Conservation (phyloP, 2,888 invertebrate species). For the Hypsopygia costalis region DNA sequence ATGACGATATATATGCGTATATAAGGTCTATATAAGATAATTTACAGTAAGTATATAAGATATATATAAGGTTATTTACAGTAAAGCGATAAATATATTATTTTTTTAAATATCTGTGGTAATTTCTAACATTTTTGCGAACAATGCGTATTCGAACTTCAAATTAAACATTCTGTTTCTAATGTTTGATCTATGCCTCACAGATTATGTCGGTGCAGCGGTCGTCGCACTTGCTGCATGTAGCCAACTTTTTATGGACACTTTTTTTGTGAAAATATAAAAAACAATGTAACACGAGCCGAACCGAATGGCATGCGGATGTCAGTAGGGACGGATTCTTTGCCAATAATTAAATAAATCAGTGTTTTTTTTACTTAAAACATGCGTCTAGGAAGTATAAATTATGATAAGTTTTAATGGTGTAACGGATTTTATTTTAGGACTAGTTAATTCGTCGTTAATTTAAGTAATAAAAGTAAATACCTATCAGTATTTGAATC, state of each 20-base stretch:
- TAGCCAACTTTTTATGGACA: slow-evolving; percentile 52
- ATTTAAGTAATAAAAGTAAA: no score
- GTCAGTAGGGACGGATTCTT: slow-evolving; percentile 34
- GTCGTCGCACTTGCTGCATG: slow-evolving; percentile 58
- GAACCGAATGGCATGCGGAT: slow-evolving; percentile 66
- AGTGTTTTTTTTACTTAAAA: slow-evolving; percentile 26
- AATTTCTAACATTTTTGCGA: no score
- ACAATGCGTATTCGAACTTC: no score
- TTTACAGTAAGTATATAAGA: no score
- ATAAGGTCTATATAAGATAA: no score
- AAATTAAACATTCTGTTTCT: slow-evolving; percentile 6
- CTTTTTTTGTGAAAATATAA: slow-evolving; percentile 46
- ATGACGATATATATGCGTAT: no score
- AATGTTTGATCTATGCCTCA: slow-evolving; percentile 28
- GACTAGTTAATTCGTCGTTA: no score
- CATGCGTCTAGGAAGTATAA: slow-evolving; percentile 9
- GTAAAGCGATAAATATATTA: no score
- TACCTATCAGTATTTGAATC: no score
- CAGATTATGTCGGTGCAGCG: slow-evolving; percentile 22
- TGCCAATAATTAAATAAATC: slow-evolving; percentile 27
- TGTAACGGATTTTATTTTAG: no score
- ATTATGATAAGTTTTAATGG: slow-evolving; percentile 1
- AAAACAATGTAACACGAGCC: slow-evolving; percentile 64
- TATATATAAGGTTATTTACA: no score
- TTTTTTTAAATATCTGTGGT: no score